Conservation (phyloP, 2,888 invertebrate species). For the Desoria tigrina region DNA sequence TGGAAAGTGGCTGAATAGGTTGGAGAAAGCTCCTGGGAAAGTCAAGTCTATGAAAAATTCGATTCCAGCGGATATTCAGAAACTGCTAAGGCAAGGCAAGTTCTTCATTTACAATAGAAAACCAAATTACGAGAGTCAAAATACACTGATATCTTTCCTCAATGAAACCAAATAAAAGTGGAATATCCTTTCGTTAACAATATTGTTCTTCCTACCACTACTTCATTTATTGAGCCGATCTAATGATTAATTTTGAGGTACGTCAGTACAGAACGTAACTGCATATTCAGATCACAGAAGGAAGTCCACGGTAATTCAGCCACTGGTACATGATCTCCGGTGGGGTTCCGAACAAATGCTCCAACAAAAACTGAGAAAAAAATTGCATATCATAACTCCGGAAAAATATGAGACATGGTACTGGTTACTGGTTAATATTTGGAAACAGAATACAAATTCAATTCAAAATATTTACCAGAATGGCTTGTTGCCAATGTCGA, state of each 20-base stretch:
- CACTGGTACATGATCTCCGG: slow-evolving; percentile 39
- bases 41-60: slow-evolving; percentile 15
- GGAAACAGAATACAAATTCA: background rate
- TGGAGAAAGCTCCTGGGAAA: slow-evolving; percentile 31
- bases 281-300: slow-evolving; percentile 28
- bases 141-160: slow-evolving; percentile 7
- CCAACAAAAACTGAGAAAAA: slow-evolving; percentile 42
- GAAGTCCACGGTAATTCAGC: slow-evolving; percentile 41
- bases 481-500: slow-evolving; percentile 45
- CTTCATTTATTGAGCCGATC: too few relatives aligned
- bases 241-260: background rate
- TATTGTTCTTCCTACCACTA: too few relatives aligned
- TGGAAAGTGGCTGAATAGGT: slow-evolving; percentile 33
- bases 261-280: background rate
- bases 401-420: slow-evolving; percentile 1
- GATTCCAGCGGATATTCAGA: slow-evolving; percentile 29
- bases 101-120: slow-evolving; percentile 28
- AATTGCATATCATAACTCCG: background rate
- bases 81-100: slow-evolving; percentile 23
- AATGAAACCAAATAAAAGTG: slow-evolving; percentile 9
- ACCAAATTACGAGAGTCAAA: slow-evolving; percentile 16
- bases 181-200: too few relatives aligned
- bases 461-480: slow-evolving; percentile 30
- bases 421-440: too few relatives aligned
- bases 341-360: slow-evolving; percentile 43